A percentile compares a stretch with the other conserved stretches of the same genome.
These are phyloP conservation scores for Pitta sordida DNA, from an alignment of 2,113 vertebrate genomes.

Conservation along the genomic window DNA sequence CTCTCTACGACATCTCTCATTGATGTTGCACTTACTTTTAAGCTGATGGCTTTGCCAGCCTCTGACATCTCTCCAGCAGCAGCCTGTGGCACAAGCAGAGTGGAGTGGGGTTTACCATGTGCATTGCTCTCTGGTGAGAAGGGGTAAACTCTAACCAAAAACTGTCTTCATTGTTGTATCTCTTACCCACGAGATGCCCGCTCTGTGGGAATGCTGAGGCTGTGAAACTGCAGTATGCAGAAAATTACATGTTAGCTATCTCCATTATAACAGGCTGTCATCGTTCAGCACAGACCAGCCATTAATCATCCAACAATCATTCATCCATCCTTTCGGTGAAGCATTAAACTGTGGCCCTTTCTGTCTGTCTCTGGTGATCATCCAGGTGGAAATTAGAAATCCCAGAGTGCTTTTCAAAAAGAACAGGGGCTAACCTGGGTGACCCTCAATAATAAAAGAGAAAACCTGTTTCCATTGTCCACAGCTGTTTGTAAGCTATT, in stretches of 20 bases:
- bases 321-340: slow-evolving; percentile 52
- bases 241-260: slow-evolving; percentile 56
- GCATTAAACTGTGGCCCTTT: slow-evolving; percentile 66
- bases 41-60: not conserved
- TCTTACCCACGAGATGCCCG: not conserved
- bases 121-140: not conserved
- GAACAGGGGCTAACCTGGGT: slow-evolving; percentile 47
- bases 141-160: not conserved
- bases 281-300: slow-evolving; percentile 45
- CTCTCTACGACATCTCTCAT: not conserved
- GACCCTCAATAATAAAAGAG: slow-evolving; percentile 56
- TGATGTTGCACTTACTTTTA: not conserved
- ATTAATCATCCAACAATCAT: slow-evolving; percentile 71
- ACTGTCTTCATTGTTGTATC: not conserved
- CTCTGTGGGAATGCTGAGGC: not conserved
- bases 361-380: slow-evolving; percentile 62
- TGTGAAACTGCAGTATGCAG: slow-evolving; percentile 13
- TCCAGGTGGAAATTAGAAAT: slow-evolving; percentile 72
- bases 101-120: fast-evolving
- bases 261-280: slow-evolving; percentile 63
- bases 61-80: not conserved
- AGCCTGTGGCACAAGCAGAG: not conserved
- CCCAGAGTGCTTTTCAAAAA: slow-evolving; percentile 64
- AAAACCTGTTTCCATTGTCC: slow-evolving; percentile 59
- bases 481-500: slow-evolving; percentile 45